Conservation (phyloP, 2,888 invertebrate species). For the Omphaloscelis lunosa region DNA sequence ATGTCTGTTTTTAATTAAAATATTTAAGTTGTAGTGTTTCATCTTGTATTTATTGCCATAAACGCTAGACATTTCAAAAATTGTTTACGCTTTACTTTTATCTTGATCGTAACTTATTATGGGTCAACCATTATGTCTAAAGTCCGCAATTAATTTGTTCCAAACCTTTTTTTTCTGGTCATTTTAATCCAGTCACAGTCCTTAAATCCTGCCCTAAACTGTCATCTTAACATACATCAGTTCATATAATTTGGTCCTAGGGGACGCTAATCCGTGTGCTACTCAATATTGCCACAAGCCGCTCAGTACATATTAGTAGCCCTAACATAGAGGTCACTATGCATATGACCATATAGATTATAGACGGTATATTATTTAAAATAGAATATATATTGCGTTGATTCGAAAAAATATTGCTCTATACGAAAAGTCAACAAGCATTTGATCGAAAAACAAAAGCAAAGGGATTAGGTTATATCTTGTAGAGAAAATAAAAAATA, state of each 20-base stretch:
- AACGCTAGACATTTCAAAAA: neutral
- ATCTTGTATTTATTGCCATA: neutral
- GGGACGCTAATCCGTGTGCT: constrained; percentile 29
- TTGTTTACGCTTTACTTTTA: neutral
- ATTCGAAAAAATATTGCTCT: constrained; percentile 26
- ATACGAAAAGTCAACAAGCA: constrained; percentile 21
- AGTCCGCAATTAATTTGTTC: neutral
- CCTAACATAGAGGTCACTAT: constrained; percentile 5
- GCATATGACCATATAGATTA: constrained; percentile 1
- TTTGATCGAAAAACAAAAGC: constrained; percentile 22
- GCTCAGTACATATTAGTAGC: constrained; percentile 20
- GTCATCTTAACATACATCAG: neutral
- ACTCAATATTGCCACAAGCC: constrained; percentile 40
- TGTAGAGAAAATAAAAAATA: neutral
- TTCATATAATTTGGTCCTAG: constrained; percentile 1
- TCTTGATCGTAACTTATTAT: neutral
- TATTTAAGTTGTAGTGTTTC: neutral
- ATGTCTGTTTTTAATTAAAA: constrained; percentile 49
- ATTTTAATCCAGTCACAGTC: neutral
- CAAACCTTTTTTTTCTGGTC: neutral
- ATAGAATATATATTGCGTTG: constrained; percentile 1
- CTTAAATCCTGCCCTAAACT: constrained; percentile 8
- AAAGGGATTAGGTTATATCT: neutral
- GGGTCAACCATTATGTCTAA: constrained; percentile 9
- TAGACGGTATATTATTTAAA: neutral